Evolutionary conservation across 1,140 invertebrate genomes (phyloP), one percentile per base, ranked within the genome.

Genomic region (Orussus abietinus): DNA sequence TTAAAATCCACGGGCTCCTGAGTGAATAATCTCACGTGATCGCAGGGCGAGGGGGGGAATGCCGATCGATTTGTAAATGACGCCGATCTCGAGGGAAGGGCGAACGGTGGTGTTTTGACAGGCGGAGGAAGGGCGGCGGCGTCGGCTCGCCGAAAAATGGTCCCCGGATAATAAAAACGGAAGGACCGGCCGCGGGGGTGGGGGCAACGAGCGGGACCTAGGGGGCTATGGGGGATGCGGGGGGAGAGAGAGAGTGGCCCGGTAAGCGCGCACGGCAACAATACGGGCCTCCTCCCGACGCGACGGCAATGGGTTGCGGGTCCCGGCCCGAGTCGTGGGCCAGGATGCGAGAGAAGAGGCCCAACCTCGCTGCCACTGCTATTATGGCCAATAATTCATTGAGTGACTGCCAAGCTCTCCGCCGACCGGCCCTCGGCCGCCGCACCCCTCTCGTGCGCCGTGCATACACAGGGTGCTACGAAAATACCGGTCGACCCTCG

Each of bases 371-470:
- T 63, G 62, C 65, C 62, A 67, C 66, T 63, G 66, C 65, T 68
- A 68, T 68, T 66, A 68, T 68, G 65, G 64, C 62, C 66, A 65
- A 65, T 68, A 69, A 69, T 63, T 68, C 63, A 69, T 67, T 64
- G 64, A 65, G 62, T 62, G 59, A 62, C 59, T 64, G 58, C 56
- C 58, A 64, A 55, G 56, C 56, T 63, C 59, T 57, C 46, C 52
- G 47, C 47, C 57, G 48, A 55, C 51, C 61, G 55, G 51, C 50
- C 51, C 45, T 40, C 38, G 35, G 52, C 50, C 58, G 57, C 54
- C 62, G 57, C 55, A 54, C 56, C 55, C 55, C 41, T 57, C 48
- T 44, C 53, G 45, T 61, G 51, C 56, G 49, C 51, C 45, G 48
- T 53, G 52, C 57, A 56, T 62, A 61, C n/a, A n/a, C 62, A 49